Evolutionary conservation across 2,797 vertebrate species (phyloP), one percentile per base, ranked within the genome.

Genomic region (Lagodon rhomboides): DNA sequence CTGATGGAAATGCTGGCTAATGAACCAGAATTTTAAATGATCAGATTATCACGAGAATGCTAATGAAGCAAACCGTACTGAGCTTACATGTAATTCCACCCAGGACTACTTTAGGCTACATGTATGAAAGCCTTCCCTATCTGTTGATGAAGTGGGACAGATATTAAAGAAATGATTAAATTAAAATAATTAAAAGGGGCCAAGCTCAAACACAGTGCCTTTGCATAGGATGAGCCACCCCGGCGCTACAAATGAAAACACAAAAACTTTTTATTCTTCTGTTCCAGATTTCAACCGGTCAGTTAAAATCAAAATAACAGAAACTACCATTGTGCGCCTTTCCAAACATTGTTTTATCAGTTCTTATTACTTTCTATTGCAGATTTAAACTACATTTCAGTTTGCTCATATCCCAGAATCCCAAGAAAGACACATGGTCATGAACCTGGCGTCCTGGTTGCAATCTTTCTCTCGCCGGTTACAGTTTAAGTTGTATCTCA

Each of bases 21-120:
- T n/a, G 64, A 59, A 58, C 27, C 20, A 58, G 15, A 54, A 22
- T n/a, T 23, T 63, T 59, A 23, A 27, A 47, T 30, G 17, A 27
- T 27, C 27, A 46, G 46, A 54, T 68, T 54, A 58, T 25, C 43
- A 17, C 2, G 1, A 43, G 18, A 59, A 68, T 25, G 50, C 47
- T 27, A 53, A 25, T 49, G 4, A 61, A 41, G 22, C 5, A 64
- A 64, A 38, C 12, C 22, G n/a, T 12, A 43, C n/a, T 50, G 22
- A 83, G 27, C 25, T 34, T 30, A 30, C 30, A 30, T 30, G 30
- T 15, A 56, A 73, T 69, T 30, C 50, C 44, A n/a, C 38, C 27
- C 27, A 17, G 20, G 11, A 16, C 44, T 38, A 16, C 16, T 60
- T 53, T 38, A 25, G 16, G 27, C 20, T 8, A n/a, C 10, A 43